Percentiles rank a stretch among this genome's conserved stretches.
These are phyloP conservation scores for Recurvirostra avosetta DNA, from an alignment of 2,113 vertebrate genomes.

Conservation along the genomic window DNA sequence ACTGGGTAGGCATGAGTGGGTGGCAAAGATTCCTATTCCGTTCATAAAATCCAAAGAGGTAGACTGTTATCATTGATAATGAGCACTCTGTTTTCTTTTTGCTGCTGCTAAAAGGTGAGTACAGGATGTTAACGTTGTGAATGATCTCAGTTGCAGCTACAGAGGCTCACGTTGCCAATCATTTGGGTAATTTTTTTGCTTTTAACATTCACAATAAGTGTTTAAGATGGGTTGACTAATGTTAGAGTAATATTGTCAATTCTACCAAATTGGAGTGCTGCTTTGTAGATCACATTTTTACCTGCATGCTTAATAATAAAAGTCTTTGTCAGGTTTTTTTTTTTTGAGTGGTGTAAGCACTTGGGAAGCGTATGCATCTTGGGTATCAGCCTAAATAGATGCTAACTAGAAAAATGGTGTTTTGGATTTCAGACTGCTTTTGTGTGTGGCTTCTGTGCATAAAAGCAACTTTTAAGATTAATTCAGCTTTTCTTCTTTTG, in stretches of 20 bases:
- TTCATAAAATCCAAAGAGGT: not conserved
- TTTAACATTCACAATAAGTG: rapidly evolving
- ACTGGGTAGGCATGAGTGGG: not conserved
- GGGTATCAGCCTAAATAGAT: not conserved
- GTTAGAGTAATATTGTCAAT: not conserved
- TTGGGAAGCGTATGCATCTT: not conserved
- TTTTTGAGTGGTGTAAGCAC: not conserved
- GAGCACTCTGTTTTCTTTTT: not conserved
- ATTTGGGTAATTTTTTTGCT: not conserved
- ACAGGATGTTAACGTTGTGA: rapidly evolving
- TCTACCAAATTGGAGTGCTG: not conserved
- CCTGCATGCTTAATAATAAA: not conserved
- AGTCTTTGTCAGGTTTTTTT: not conserved
- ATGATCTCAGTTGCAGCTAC: not conserved
- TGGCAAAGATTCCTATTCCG: not conserved
- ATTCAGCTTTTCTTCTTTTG: not conserved
- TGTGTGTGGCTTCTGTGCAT: not conserved
- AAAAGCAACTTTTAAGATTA: not conserved
- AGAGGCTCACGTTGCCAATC: not conserved
- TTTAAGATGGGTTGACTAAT: not conserved
- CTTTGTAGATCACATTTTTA: not conserved
- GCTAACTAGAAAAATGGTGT: not conserved
- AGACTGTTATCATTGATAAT: rapidly evolving
- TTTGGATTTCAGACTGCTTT: not conserved
- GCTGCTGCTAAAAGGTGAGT: not conserved